Percentiles rank a stretch among this genome's conserved stretches.
These are phyloP conservation scores for Antheraea mylitta DNA, from an alignment of 1,140 invertebrate species.

Conservation along the genomic window DNA sequence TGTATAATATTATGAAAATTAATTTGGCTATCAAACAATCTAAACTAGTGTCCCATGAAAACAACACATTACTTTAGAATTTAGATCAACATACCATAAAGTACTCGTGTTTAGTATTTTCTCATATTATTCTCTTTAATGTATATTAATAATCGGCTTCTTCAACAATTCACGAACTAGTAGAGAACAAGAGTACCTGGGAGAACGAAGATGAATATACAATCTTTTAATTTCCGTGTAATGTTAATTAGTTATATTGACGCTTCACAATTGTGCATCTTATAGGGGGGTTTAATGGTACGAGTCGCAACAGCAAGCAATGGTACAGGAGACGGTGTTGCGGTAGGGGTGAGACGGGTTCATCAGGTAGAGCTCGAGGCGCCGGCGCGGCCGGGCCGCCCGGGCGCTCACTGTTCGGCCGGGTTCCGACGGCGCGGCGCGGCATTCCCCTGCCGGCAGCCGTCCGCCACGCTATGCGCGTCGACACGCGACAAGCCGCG, in stretches of 20 bases:
- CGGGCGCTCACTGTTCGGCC: conserved; percentile 48
- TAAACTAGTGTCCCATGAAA: too few relatives aligned
- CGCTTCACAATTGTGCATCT: conserved; percentile 67
- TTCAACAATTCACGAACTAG: neutral
- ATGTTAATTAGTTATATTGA: conserved; percentile 39
- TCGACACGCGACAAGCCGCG: conserved; percentile 41
- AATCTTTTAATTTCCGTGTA: conserved; percentile 30
- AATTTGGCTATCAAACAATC: too few relatives aligned
- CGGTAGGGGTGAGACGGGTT: conserved; percentile 37
- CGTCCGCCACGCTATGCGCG: conserved; percentile 58
- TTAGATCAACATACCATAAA: too few relatives aligned
- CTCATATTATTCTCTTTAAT: too few relatives aligned
- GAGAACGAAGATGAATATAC: conserved; percentile 6
- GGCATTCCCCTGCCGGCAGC: conserved; percentile 60
- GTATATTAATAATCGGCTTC: neutral
- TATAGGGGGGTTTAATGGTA: conserved; percentile 48
- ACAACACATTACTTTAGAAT: too few relatives aligned
- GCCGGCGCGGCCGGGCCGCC: conserved; percentile 67
- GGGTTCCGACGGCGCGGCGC: conserved; percentile 45
- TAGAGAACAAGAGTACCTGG: neutral
- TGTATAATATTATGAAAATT: too few relatives aligned
- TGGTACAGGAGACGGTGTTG: conserved; percentile 20
- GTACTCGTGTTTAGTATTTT: too few relatives aligned
- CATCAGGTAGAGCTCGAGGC: conserved; percentile 68
- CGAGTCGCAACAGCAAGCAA: conserved; percentile 15